phyloP scores from a whole-genome alignment of 2,113 vertebrate species.

The Orcinus orca region DNA sequence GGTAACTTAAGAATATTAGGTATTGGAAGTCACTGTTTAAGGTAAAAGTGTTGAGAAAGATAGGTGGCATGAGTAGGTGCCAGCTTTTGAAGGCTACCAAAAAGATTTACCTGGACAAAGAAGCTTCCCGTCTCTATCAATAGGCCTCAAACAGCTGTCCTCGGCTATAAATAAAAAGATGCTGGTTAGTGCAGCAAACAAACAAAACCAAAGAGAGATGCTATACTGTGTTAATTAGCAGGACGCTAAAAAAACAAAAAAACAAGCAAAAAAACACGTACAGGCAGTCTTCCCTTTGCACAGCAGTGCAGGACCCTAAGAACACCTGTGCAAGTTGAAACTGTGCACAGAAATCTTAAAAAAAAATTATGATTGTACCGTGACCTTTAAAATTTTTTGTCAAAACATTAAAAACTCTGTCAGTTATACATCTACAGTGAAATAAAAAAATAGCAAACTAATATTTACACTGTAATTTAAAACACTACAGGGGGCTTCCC shows the following conservation, averaged over 20 bases:
- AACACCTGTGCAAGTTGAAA: neutral
- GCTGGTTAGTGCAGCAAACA: neutral
- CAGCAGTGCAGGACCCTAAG: fast-evolving
- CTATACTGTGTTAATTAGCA: neutral
- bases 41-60: neutral
- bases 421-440: neutral
- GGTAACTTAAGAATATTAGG: neutral
- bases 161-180: slow-evolving; percentile 81
- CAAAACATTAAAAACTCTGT: neutral
- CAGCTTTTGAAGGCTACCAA: neutral
- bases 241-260: neutral
- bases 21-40: neutral
- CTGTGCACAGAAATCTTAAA: neutral
- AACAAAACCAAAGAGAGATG: neutral
- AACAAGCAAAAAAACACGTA: neutral
- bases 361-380: neutral
- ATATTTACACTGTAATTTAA: neutral
- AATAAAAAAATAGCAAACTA: neutral
- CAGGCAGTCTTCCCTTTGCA: neutral
- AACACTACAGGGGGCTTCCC: neutral
- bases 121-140: slow-evolving; percentile 89
- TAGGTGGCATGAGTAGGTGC: neutral
- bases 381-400: neutral
- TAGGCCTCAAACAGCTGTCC: slow-evolving; percentile 90
- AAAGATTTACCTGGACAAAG: slow-evolving; percentile 90